Base-by-base conservation (phyloP, 2,797 vertebrate genomes). In the Cynodonichthys magdalenae region DNA sequence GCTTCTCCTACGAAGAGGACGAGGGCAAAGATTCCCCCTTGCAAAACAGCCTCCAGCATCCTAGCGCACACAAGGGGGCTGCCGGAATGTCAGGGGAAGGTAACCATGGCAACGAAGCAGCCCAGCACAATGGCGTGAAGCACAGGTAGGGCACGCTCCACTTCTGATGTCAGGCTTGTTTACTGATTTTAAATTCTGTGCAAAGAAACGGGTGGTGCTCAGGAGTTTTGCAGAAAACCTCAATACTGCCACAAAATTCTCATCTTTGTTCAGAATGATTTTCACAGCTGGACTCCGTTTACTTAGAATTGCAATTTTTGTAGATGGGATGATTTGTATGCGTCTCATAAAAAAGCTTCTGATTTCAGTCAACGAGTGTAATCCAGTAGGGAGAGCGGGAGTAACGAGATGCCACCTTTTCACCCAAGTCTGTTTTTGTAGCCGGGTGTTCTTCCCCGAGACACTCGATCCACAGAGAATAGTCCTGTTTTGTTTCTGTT, bases 121-220 rank as follows among this genome's bases (percentile, higher is more conserved):
- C 84, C 45, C 93, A 95, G 77, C 88, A 94, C 88, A 98, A 97
- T 2, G 96, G 95, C 83, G 95, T 97, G 86, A 94, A 94, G 47
- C 94, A 96, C 95, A 98, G 97, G 97, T 99, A 94, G 89, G 95
- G 75, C 60, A 56, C 17, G 66, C 69, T 87, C 68, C 65, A 67
- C 66, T 81, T 77, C 74, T 81, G 76, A 84, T 79, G 75, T 80
- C 66, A 71, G 59, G 72, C 67, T 81, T 84, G 67, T 84, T 88
- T 88, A 74, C 63, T 27, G 61, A 48, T 74, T 62, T 46, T 15
- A 50, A 59, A 67, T 53, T 29, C 46, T 62, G 9, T 12, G 34
- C 34, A 12, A 36, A 36, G 36, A 39, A 11, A 39, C 11, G 50
- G 20, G 62, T 6, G 11, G 11, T 4, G 20, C 42, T 44, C 52